Percentiles rank a stretch among this genome's conserved stretches.
Evolutionary conservation across 2,113 vertebrate species (phyloP).

Genomic region (Cepphus grylle): DNA sequence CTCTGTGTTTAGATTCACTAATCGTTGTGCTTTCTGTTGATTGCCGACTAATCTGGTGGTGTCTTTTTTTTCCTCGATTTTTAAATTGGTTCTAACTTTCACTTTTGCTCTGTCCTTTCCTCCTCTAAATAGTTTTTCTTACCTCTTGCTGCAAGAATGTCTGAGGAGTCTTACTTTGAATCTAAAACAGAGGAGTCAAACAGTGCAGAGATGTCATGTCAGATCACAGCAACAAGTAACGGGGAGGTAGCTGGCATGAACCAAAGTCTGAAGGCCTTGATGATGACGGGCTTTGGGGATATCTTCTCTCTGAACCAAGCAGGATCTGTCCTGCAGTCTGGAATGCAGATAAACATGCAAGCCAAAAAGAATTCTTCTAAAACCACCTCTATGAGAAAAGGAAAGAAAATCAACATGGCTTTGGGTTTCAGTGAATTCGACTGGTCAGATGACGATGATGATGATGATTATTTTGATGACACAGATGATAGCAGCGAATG

Average conservation of each 20-base stretch:
- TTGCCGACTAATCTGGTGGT: slow-evolving; percentile 76
- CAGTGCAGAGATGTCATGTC: slow-evolving; percentile 91
- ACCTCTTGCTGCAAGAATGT: slow-evolving; percentile 89
- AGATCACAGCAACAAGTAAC: slow-evolving; percentile 88
- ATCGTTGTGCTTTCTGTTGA: slow-evolving; percentile 70
- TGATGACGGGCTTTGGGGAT: slow-evolving; percentile 90
- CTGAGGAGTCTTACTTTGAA: slow-evolving; percentile 91
- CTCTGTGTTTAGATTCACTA: slow-evolving; percentile 65
- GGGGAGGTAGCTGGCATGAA: slow-evolving; percentile 86
- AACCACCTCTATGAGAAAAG: slow-evolving; percentile 88
- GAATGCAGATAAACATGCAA: slow-evolving; percentile 92
- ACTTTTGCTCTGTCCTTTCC: slow-evolving; percentile 80
- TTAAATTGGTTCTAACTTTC: slow-evolving; percentile 81
- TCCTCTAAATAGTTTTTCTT: slow-evolving; percentile 85
- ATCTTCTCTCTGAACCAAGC: slow-evolving; percentile 87
- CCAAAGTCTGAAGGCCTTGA: slow-evolving; percentile 84
- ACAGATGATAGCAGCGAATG: slow-evolving; percentile 77
- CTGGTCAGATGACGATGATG: slow-evolving; percentile 84
- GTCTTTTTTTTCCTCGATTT: slow-evolving; percentile 72
- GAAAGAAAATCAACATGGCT: slow-evolving; percentile 92
- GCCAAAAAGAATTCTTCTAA: slow-evolving; percentile 91
- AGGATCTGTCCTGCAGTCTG: slow-evolving; percentile 85
- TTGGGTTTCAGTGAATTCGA: slow-evolving; percentile 85
- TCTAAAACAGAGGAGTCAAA: slow-evolving; percentile 92
- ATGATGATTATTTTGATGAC: slow-evolving; percentile 71